phyloP scores from a whole-genome alignment of 2,797 vertebrate genomes.

The Anas georgica region DNA sequence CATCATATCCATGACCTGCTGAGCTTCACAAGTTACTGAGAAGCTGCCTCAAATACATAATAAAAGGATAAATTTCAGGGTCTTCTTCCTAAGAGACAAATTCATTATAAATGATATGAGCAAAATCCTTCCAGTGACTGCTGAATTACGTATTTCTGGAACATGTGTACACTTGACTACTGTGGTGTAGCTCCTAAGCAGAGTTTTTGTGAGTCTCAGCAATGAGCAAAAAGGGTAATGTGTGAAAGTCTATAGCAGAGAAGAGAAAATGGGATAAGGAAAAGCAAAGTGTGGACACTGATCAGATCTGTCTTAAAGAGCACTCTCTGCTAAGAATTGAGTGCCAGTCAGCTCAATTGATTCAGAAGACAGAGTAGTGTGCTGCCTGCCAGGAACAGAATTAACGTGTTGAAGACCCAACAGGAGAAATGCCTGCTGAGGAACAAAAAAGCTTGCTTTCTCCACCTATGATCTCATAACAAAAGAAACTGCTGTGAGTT shows the following conservation, averaged over 20 bases:
- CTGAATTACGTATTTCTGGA: background rate
- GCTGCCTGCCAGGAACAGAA: background rate
- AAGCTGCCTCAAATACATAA: background rate
- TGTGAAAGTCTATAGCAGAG: background rate
- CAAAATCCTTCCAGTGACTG: background rate
- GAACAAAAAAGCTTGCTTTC: background rate
- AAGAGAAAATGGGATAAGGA: background rate
- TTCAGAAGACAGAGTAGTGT: background rate
- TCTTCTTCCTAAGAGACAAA: background rate
- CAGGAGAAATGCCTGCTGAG: background rate
- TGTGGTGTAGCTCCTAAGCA: background rate
- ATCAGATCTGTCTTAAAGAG: background rate
- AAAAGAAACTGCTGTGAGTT: background rate
- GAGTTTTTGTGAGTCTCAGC: background rate
- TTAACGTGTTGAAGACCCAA: background rate
- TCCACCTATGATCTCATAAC: background rate
- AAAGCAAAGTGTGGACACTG: background rate
- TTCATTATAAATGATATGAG: background rate
- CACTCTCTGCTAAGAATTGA: background rate
- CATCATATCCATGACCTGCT: fast-evolving
- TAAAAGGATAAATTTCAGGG: fast-evolving
- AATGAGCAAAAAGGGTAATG: background rate
- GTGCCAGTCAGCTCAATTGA: background rate
- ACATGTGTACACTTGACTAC: background rate
- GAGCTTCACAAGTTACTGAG: background rate